Evolutionary conservation across 2,797 vertebrate genomes (phyloP).

Genomic region (Poeciliopsis paucimaculata): DNA sequence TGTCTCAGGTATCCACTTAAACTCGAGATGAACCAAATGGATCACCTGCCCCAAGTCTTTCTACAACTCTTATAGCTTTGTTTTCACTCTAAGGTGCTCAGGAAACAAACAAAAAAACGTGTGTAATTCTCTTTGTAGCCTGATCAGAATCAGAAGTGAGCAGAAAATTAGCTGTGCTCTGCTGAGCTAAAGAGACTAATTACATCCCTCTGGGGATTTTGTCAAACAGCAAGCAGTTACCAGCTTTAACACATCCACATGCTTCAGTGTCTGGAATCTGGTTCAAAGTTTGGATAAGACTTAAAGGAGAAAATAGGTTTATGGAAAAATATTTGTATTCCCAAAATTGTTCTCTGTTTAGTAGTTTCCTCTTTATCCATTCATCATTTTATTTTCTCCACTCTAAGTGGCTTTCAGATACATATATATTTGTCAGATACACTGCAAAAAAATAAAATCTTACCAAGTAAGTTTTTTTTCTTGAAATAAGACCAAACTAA

Average conservation of each 20-base stretch:
- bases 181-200: constrained; percentile 2
- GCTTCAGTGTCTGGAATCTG: neutral
- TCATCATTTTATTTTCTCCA: neutral
- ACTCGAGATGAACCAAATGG: neutral
- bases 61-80: neutral
- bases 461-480: too few species aligned
- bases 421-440: too few species aligned
- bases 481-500: too few species aligned
- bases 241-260: neutral
- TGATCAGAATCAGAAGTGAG: constrained; percentile 12
- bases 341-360: neutral
- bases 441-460: too few species aligned
- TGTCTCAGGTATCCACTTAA: neutral
- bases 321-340: neutral
- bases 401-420: neutral
- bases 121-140: neutral
- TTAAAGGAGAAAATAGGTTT: neutral
- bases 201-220: neutral
- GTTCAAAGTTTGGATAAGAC: neutral
- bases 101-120: neutral
- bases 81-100: neutral
- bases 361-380: neutral
- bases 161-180: neutral
- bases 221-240: neutral
- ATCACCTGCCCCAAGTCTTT: neutral